Evolutionary conservation across 2,797 vertebrate species (phyloP).

Genomic region (Parauchenoglanis ngamensis): DNA sequence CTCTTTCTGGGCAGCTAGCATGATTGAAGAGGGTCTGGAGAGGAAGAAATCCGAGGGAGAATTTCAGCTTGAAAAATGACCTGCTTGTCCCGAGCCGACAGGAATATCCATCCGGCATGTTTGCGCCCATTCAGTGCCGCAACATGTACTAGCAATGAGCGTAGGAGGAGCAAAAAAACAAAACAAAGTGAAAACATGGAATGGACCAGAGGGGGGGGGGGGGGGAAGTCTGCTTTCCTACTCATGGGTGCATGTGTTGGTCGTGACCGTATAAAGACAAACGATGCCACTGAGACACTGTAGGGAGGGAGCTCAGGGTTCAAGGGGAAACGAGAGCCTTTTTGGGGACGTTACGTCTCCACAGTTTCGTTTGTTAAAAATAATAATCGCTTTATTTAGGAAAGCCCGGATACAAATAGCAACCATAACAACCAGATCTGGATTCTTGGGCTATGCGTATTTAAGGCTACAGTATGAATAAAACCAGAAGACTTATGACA

Average conservation of each 20-base stretch:
- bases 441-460: background rate
- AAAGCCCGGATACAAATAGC: constrained; percentile 18
- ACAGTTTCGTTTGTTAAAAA: constrained; percentile 23
- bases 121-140: constrained; percentile 55
- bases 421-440: constrained; percentile 20
- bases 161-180: constrained; percentile 26
- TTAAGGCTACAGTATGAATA: constrained; percentile 33
- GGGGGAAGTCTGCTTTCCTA: constrained; percentile 57
- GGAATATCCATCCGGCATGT: constrained; percentile 57
- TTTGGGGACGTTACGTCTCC: constrained; percentile 34
- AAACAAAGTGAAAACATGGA: background rate
- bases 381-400: constrained; percentile 42
- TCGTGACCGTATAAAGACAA: constrained; percentile 65
- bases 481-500: constrained; percentile 39
- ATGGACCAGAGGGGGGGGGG: background rate
- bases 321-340: constrained; percentile 38
- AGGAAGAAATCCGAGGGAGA: constrained; percentile 55
- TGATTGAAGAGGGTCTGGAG: constrained; percentile 58
- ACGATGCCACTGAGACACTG: constrained; percentile 57
- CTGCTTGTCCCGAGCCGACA: constrained; percentile 50
- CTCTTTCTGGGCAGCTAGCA: constrained; percentile 47
- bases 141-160: constrained; percentile 57
- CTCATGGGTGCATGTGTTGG: constrained; percentile 57
- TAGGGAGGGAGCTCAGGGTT: constrained; percentile 22
- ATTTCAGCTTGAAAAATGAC: constrained; percentile 52